Base-by-base conservation (phyloP, 2,113 vertebrate species). In the Isurus oxyrinchus region DNA sequence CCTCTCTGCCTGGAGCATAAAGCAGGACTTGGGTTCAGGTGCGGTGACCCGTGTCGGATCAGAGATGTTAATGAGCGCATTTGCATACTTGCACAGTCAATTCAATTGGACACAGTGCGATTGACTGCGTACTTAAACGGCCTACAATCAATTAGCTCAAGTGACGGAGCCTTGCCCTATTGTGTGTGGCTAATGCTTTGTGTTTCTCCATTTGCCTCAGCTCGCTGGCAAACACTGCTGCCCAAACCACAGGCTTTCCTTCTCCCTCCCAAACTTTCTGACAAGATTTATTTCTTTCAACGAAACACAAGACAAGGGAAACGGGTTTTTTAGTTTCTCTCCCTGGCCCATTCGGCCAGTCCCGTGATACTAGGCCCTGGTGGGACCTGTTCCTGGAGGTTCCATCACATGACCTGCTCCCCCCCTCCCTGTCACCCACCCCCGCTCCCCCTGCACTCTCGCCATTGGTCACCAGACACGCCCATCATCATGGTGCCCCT, bases 11-110 rank as follows among this genome's bases (percentile, higher is more conserved):
- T 10, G 23, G 53, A 55, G 86, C 21, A 10, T 5, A 86, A 57
- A 3, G 27, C 13, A 59, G 31, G 31, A 1, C 57, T 19, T n/a
- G 57, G 94, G 69, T 72, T 67, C 63, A 96, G 53, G 40, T n/a
- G 44, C 72, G 35, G 96, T 96, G 96, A 97, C 96, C 96, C 96
- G n/a, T 97, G 86, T n/a, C 96, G 57, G 96, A 96, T 59, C 93
- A 61, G 59, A 87, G 96, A 96, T 96, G 93, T 86, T 96, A 96
- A 96, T 96, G 96, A 96, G 96, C 59, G 69, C 84, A 97, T 97
- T 96, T 96, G 96, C 96, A 97, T 97, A 96, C 93, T 96, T 96
- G 96, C 95, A 69, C 96, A 96, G 96, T 97, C 96, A 97, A 67
- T 96, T 88, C 49, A 21, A 97, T 97, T 97, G 96, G 96, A 96